Evolutionary conservation across 2,797 vertebrate genomes (phyloP), one percentile per base, ranked within the genome.

Genomic region (Meda fulgida): DNA sequence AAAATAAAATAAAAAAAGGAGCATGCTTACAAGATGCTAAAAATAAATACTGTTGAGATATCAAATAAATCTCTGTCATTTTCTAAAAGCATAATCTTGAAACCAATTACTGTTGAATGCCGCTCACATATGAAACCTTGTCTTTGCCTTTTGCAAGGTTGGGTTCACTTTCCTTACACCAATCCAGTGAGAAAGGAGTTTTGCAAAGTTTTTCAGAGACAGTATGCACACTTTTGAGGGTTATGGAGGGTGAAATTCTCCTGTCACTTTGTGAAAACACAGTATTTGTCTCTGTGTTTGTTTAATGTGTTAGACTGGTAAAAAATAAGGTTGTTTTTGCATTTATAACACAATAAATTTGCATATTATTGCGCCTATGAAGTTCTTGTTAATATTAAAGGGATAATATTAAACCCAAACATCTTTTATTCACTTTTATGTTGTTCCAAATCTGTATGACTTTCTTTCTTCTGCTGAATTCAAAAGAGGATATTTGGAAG

Each of bases 51-150:
- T 51, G 53, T 71, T 85, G 81, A 81, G 81, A 85, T 86, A 84
- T 86, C 76, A 77, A 82, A 88, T 88, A 87, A 87, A 88, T 88
- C 87, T 86, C 75, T 73, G 76, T 85, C 81, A 83, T 85, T 88
- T 87, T 87, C 65, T 86, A 86, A 88, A 88, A 87, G 82, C 87
- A 82, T 88, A 71, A 77, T 73, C n/a, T 84, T 87, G 78, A 89
- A 89, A 72, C 70, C 81, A 87, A 83, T 89, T 88, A 84, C 81
- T 21, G 70, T 63, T 80, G 81, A 88, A 88, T 82, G 70, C 78
- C 53, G 46, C 31, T 34, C 67, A 38, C 36, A 40, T 82, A 81
- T 81, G 55, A 84, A 78, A 81, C 43, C 55, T 34, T 69, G 70
- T 83, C 72, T 55, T 78, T 40, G 77, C 82, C 48, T 21, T 58